phyloP scores from a whole-genome alignment of 2,113 vertebrate genomes.

The Probosciger aterrimus region DNA sequence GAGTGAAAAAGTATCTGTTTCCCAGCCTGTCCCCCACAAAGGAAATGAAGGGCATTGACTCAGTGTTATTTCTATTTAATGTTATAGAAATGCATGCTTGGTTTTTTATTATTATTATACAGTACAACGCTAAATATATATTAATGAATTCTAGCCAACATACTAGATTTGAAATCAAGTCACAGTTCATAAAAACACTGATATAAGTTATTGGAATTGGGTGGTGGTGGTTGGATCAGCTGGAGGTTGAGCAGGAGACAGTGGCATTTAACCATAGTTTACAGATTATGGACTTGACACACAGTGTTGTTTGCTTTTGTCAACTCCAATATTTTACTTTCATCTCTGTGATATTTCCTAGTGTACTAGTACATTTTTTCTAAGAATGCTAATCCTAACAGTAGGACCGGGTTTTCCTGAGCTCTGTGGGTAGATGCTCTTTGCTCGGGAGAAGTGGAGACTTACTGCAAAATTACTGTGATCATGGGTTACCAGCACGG shows the following conservation, averaged over 20 bases:
- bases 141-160: not conserved
- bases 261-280: not conserved
- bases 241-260: not conserved
- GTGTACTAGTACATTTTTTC: not conserved
- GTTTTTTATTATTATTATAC: not conserved
- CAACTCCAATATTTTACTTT: not conserved
- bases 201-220: not conserved
- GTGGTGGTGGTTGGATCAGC: not conserved
- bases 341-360: not conserved
- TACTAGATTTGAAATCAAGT: not conserved
- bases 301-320: not conserved
- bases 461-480: not conserved
- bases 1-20: not conserved
- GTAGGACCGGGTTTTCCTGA: not conserved
- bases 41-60: not conserved
- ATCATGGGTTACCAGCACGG: not conserved
- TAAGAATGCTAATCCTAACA: not conserved
- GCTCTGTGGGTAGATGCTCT: not conserved
- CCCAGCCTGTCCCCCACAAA: not conserved
- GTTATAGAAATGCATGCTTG: not conserved
- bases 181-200: not conserved
- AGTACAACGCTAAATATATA: not conserved
- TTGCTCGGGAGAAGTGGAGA: not conserved
- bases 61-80: not conserved
- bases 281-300: not conserved